These are phyloP conservation scores for Cepaea hortensis DNA, from an alignment of 2,888 invertebrate species.

Conservation along the genomic window DNA sequence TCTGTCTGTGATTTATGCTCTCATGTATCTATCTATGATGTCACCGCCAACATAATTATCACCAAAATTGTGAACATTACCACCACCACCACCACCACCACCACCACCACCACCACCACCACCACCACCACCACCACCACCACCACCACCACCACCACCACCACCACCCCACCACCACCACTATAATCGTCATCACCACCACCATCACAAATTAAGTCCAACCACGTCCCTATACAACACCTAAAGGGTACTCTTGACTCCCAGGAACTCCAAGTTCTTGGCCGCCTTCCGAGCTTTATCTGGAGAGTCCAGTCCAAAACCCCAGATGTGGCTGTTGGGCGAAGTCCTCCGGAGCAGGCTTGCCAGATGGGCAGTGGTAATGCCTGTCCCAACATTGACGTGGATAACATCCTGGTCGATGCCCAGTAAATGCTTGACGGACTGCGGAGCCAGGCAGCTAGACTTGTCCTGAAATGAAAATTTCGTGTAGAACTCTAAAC, in stretches of 20 bases:
- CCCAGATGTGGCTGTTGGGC: conserved; percentile 65
- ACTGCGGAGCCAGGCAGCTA: conserved; percentile 72
- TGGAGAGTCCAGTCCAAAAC: conserved; percentile 64
- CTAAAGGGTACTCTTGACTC: conserved; percentile 69
- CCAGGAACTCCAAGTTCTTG: conserved; percentile 67
- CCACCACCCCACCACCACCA: no score
- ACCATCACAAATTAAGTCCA: no score
- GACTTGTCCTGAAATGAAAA: conserved; percentile 72
- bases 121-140: no score
- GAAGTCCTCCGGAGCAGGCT: conserved; percentile 62
- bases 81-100: no score
- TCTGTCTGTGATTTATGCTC: no score
- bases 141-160: no score
- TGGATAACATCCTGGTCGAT: conserved; percentile 74
- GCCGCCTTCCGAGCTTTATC: conserved; percentile 57
- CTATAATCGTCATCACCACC: no score
- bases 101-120: no score
- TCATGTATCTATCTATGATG: no score
- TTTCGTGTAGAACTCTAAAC: neutral
- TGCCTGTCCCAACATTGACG: conserved; percentile 71
- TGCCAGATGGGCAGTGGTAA: conserved; percentile 72
- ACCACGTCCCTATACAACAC: no score
- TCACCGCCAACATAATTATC: no score
- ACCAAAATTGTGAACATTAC: no score
- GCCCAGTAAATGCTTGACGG: conserved; percentile 68